A percentile compares a stretch with the other conserved stretches of the same genome.
phyloP scores from a whole-genome alignment of 1,140 invertebrate species.

The Diprion similis region DNA sequence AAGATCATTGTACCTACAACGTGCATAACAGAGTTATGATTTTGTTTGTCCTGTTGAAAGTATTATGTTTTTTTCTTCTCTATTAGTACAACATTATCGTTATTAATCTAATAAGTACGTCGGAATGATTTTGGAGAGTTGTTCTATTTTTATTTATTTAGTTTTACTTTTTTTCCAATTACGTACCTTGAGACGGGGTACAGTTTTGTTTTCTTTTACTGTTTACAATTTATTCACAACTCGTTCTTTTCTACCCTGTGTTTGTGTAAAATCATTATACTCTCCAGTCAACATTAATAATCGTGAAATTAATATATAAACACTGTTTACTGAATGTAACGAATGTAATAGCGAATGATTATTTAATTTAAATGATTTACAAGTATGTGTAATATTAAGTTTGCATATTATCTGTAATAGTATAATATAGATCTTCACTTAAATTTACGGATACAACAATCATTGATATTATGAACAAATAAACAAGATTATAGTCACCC shows the following conservation, averaged over 20 bases:
- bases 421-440: conserved; percentile 36
- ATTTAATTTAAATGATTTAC: conserved; percentile 50
- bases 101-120: too few species aligned
- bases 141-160: conserved; percentile 32
- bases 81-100: too few species aligned
- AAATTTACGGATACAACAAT: conserved; percentile 60
- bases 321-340: conserved; percentile 44
- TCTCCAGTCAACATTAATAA: conserved; percentile 18
- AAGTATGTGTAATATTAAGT: conserved; percentile 59
- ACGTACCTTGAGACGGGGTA: conserved; percentile 34
- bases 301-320: conserved; percentile 57
- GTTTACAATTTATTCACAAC: conserved; percentile 17
- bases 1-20: conserved; percentile 15
- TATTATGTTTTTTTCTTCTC: conserved; percentile 57
- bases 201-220: conserved; percentile 22
- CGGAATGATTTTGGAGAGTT: conserved; percentile 45
- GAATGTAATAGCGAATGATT: conserved; percentile 47
- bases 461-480: conserved; percentile 58
- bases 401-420: conserved; percentile 57
- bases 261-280: conserved; percentile 2
- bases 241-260: conserved; percentile 14
- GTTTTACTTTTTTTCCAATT: conserved; percentile 4
- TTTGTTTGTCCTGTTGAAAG: conserved; percentile 44
- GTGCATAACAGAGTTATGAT: conserved; percentile 21
- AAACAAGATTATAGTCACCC: conserved; percentile 52